phyloP scores from a whole-genome alignment of 2,888 invertebrate species.

The Tupiocoris notatus region DNA sequence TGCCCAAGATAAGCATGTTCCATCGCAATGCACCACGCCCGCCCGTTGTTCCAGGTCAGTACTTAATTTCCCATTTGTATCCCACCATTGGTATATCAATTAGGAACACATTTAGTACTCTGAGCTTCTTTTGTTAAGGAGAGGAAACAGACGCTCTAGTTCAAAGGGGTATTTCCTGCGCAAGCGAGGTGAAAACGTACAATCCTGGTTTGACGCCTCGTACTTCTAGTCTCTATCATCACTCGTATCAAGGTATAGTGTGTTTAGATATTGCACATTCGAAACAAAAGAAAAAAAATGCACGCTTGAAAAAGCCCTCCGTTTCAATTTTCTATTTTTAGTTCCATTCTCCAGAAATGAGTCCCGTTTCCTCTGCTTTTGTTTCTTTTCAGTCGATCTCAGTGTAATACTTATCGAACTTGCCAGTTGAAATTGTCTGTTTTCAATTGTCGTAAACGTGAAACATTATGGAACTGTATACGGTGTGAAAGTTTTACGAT shows the following conservation, averaged over 20 bases:
- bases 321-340: too few species aligned
- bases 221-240: conserved; percentile 53
- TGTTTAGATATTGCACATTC: conserved; percentile 3
- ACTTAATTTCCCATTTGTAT: neutral
- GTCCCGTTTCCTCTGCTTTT: too few species aligned
- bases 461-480: too few species aligned
- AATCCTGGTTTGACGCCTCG: conserved; percentile 55
- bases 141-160: conserved; percentile 50
- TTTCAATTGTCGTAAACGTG: too few species aligned
- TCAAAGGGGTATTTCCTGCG: conserved; percentile 28
- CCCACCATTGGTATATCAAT: neutral
- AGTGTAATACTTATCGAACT: too few species aligned
- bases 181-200: conserved; percentile 26
- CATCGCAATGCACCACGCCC: conserved; percentile 70
- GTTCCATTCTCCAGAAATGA: too few species aligned
- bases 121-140: conserved; percentile 42
- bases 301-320: too few species aligned
- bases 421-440: too few species aligned
- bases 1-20: conserved; percentile 47
- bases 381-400: too few species aligned
- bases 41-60: conserved; percentile 60
- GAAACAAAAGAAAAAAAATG: too few species aligned
- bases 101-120: neutral
- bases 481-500: too few species aligned
- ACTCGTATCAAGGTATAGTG: conserved; percentile 47